Base-by-base conservation (phyloP, 2,888 invertebrate genomes). In the Tiliacea aurago region DNA sequence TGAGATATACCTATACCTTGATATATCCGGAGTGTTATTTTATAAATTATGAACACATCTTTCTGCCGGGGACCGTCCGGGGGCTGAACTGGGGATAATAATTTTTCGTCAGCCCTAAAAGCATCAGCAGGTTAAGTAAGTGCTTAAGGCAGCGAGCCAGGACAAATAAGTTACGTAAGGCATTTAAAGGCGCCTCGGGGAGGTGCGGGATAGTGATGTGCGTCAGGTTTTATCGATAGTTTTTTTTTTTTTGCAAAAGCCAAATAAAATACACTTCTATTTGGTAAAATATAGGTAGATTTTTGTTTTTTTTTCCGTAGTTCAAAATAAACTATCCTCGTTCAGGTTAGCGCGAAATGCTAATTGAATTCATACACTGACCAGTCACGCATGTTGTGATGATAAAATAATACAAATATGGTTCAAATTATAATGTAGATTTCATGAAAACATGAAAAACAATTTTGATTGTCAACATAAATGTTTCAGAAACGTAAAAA, bases 121-220 rank as follows among this genome's bases (percentile, higher is more conserved):
- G 76, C 83, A 78, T 81, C 82, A 80, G 73, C 70, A 80, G 80
- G 78, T 83, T 84, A 83, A 85, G 79, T 85, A 80, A 88, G 85
- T 84, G 82, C 83, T 85, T 78, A 80, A 84, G 85, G 85, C 85
- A 80, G 75, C 71, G 82, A 83, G 86, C 82, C 88, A 84, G 84
- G 85, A 83, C 87, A 83, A 86, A 87, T 88, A 87, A 85, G 78
- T 86, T 83, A 84, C 81, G 85, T 78, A 78, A 84, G 82, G 78
- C 81, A 76, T 87, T 88, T 84, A 84, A 82, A 86, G 56, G 58
- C 56, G 55, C 86, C 78, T 81, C 62, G 18, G 83, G 85, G 85
- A 84, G 69, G 56, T 28, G 33, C 51, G 53, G 20, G 10, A 53
- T 78, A 84, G 86, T 76, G 83, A 61, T 65, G 84, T 68, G 45